phyloP scores from a whole-genome alignment of 1,140 invertebrate genomes.

The Heliconius himera region DNA sequence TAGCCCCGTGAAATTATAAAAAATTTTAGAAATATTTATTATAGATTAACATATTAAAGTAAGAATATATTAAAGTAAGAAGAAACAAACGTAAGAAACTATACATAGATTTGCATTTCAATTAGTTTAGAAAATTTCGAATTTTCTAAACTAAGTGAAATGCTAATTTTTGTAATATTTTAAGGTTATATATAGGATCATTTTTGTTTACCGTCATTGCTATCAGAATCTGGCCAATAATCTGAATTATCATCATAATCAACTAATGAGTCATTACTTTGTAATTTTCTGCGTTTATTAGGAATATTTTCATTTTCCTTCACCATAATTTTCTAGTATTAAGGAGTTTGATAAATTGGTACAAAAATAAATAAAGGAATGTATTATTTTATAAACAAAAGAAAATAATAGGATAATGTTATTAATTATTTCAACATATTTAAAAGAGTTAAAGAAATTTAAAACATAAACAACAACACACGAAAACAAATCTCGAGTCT shows the following conservation, averaged over 20 bases:
- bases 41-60: neutral
- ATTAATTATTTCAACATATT: constrained; percentile 5
- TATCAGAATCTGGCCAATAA: constrained; percentile 68
- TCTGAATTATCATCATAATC: constrained; percentile 62
- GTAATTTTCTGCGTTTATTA: constrained; percentile 64
- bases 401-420: neutral
- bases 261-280: constrained; percentile 45
- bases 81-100: neutral
- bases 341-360: neutral
- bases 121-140: neutral
- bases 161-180: neutral
- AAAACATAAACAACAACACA: constrained; percentile 19
- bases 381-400: neutral
- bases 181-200: neutral
- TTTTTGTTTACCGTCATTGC: constrained; percentile 54
- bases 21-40: too few species aligned
- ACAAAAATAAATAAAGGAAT: constrained; percentile 29
- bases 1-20: too few species aligned
- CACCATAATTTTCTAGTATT: constrained; percentile 49
- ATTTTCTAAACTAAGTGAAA: neutral
- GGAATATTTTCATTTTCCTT: constrained; percentile 61
- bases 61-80: neutral
- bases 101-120: neutral
- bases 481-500: constrained; percentile 19
- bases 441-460: neutral